phyloP scores from a whole-genome alignment of 2,888 invertebrate species.

The Brachyopa scutellaris region DNA sequence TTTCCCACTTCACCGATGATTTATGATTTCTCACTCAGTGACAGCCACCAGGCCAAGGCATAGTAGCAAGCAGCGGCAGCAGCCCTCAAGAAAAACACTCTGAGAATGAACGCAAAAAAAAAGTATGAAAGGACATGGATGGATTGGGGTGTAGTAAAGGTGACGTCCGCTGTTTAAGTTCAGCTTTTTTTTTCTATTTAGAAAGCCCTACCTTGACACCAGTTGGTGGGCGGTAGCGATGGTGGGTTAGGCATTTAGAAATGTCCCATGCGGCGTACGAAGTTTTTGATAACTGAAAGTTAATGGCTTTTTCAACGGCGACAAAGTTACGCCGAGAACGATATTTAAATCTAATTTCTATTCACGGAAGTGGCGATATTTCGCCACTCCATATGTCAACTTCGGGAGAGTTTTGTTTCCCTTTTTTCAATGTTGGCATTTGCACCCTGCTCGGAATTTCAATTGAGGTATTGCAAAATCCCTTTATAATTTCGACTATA shows the following conservation, averaged over 20 bases:
- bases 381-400: conserved; percentile 52
- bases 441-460: conserved; percentile 45
- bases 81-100: conserved; percentile 20
- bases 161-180: conserved; percentile 67
- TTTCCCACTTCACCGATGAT: conserved; percentile 68
- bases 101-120: conserved; percentile 20
- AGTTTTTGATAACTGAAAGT: conserved; percentile 71
- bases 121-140: conserved; percentile 31
- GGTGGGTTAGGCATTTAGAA: conserved; percentile 60
- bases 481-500: conserved; percentile 51
- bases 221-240: conserved; percentile 30
- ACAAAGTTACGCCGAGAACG: conserved; percentile 60
- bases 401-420: too few relatives aligned
- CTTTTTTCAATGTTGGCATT: conserved; percentile 10
- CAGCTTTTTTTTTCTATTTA: conserved; percentile 37
- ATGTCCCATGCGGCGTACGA: conserved; percentile 62
- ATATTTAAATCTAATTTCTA: conserved; percentile 69
- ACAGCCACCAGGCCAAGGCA: conserved; percentile 15
- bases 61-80: background rate
- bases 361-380: conserved; percentile 54
- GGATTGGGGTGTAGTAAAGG: conserved; percentile 23
- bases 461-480: conserved; percentile 58
- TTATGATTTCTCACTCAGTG: conserved; percentile 67
- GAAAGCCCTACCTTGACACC: conserved; percentile 57
- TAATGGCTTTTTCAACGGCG: conserved; percentile 64